Conservation (phyloP, 2,888 invertebrate species). For the Hetaerina titia region DNA sequence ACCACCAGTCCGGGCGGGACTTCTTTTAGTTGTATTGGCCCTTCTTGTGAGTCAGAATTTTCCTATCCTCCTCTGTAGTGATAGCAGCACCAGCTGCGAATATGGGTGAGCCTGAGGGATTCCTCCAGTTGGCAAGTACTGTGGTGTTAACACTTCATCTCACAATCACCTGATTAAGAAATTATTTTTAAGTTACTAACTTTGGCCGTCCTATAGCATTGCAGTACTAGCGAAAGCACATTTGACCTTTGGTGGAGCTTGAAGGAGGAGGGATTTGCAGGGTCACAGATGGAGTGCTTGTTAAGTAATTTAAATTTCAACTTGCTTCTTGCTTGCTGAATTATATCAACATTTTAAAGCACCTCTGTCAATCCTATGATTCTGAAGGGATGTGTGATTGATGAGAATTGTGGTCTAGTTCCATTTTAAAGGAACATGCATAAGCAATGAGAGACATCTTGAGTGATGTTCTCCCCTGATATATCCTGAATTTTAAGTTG, state of each 20-base stretch:
- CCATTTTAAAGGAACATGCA: not conserved
- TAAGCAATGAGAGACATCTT: slow-evolving; percentile 42
- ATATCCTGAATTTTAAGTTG: slow-evolving; percentile 4
- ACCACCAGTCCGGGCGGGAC: slow-evolving; percentile 52
- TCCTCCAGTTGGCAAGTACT: slow-evolving; percentile 41
- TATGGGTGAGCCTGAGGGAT: not conserved
- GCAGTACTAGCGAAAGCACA: slow-evolving; percentile 49
- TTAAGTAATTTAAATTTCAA: slow-evolving; percentile 36
- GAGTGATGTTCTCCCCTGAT: slow-evolving; percentile 42
- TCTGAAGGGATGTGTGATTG: not conserved
- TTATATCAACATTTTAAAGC: not conserved
- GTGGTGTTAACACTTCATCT: slow-evolving; percentile 48
- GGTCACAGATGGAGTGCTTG: slow-evolving; percentile 36
- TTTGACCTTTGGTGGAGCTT: slow-evolving; percentile 52
- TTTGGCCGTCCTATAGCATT: slow-evolving; percentile 64
- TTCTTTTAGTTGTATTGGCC: slow-evolving; percentile 34
- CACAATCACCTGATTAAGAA: slow-evolving; percentile 44
- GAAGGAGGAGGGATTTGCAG: slow-evolving; percentile 35
- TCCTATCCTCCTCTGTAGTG: slow-evolving; percentile 29
- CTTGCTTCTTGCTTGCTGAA: slow-evolving; percentile 57
- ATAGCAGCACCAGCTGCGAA: slow-evolving; percentile 4
- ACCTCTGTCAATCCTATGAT: slow-evolving; percentile 7
- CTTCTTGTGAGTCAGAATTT: slow-evolving; percentile 51
- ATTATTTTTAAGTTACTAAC: slow-evolving; percentile 65
- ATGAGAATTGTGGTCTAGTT: slow-evolving; percentile 15